Percentiles rank a stretch among this genome's conserved stretches.
Conservation (phyloP, 2,888 invertebrate species). For the Myopa testacea region DNA sequence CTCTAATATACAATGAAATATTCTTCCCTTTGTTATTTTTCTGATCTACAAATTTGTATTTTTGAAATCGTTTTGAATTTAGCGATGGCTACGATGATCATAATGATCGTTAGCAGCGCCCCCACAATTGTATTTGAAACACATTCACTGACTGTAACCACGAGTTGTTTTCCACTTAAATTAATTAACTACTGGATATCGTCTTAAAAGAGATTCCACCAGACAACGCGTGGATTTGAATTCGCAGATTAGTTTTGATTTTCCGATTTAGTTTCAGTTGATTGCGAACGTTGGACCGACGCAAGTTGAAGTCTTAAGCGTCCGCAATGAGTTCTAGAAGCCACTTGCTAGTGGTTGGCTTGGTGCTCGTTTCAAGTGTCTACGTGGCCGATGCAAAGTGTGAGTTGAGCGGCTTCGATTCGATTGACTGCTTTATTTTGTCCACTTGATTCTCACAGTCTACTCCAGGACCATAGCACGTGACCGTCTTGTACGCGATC, state of each 20-base stretch:
- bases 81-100: background rate
- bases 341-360: background rate
- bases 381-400: constrained; percentile 35
- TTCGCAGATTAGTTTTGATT: background rate
- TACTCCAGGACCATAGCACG: constrained; percentile 40
- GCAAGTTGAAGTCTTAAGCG: background rate
- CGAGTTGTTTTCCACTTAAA: constrained; percentile 19
- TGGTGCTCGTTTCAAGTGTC: background rate
- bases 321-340: background rate
- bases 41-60: background rate
- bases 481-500: constrained; percentile 45
- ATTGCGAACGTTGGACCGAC: background rate
- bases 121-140: background rate
- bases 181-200: constrained; percentile 6
- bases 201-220: constrained; percentile 16
- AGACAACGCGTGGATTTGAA: background rate
- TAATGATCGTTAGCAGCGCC: background rate
- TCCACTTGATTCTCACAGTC: constrained; percentile 11
- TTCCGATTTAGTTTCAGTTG: constrained; percentile 20
- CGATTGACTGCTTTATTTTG: background rate
- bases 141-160: background rate
- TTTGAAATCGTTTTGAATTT: background rate
- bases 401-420: constrained; percentile 26
- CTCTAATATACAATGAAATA: too few relatives aligned
- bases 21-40: too few relatives aligned